Evolutionary conservation across 2,797 vertebrate species (phyloP).

Genomic region (Typhlichthys subterraneus): DNA sequence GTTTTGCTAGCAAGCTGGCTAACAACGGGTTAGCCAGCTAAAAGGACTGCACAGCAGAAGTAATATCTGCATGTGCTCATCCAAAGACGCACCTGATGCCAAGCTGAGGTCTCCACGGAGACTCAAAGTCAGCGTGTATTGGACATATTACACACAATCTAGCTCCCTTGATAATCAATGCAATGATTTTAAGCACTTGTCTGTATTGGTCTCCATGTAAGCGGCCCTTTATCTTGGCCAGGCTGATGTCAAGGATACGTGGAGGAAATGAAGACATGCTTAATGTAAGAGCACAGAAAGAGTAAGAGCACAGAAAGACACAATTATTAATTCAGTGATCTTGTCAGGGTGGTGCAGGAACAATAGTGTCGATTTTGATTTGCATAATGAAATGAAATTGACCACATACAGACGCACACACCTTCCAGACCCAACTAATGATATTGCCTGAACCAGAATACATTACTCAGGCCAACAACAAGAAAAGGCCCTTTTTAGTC

Average conservation of each 20-base stretch:
- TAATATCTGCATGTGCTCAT: constrained; percentile 44
- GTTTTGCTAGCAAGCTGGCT: constrained; percentile 58
- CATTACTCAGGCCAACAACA: constrained; percentile 60
- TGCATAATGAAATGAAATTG: constrained; percentile 67
- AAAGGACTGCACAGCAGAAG: constrained; percentile 41
- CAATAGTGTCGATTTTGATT: constrained; percentile 53
- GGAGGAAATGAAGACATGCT: constrained; percentile 27
- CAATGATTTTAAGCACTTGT: constrained; percentile 10
- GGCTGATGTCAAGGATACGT: constrained; percentile 27
- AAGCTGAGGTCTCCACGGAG: constrained; percentile 17
- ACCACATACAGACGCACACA: constrained; percentile 34
- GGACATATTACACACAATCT: background rate
- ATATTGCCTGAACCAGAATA: constrained; percentile 56
- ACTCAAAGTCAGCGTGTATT: constrained; percentile 6
- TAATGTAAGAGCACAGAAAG: too few relatives aligned
- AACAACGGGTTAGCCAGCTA: constrained; percentile 41
- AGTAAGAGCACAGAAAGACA: constrained; percentile 28
- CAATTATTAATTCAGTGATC: constrained; percentile 60
- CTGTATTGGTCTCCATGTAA: constrained; percentile 1
- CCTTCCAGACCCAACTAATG: constrained; percentile 32
- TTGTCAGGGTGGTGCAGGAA: constrained; percentile 40
- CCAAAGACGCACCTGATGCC: constrained; percentile 58
- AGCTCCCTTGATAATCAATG: background rate
- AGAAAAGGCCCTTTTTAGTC: constrained; percentile 60
- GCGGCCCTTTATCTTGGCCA: constrained; percentile 16